Percentiles rank a stretch among this genome's conserved stretches.
Conservation (phyloP, 2,888 invertebrate genomes). For the Limnephilus auricula region DNA sequence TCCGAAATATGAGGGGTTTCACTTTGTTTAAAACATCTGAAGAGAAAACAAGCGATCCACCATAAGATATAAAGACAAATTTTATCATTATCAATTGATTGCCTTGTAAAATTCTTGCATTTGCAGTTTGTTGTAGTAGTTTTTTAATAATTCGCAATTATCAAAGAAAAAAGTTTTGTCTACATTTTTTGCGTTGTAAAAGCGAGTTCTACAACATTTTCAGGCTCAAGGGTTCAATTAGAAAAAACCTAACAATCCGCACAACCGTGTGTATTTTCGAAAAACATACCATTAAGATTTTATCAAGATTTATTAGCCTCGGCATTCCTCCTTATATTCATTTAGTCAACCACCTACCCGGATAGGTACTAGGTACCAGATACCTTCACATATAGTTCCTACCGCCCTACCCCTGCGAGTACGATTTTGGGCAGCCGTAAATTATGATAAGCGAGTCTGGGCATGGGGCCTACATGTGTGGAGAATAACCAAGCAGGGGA, state of each 20-base stretch:
- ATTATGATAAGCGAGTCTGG: constrained; percentile 2
- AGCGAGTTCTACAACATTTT: background rate
- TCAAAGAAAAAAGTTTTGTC: too few species aligned
- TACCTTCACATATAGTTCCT: background rate
- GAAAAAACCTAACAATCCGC: background rate
- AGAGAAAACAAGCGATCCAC: too few species aligned
- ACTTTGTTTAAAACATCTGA: too few species aligned
- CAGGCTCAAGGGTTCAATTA: background rate
- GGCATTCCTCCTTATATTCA: background rate
- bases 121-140: too few species aligned
- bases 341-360: background rate
- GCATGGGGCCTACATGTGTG: background rate
- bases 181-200: too few species aligned
- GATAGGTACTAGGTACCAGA: background rate
- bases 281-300: background rate
- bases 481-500: constrained; percentile 2
- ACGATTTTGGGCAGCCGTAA: constrained; percentile 2
- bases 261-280: background rate
- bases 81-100: too few species aligned
- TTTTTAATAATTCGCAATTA: too few species aligned
- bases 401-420: background rate
- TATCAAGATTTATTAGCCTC: background rate
- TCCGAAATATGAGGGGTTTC: too few species aligned
- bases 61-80: too few species aligned
- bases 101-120: too few species aligned